phyloP scores from a whole-genome alignment of 2,888 invertebrate genomes.

The Eristalinus aeneus region DNA sequence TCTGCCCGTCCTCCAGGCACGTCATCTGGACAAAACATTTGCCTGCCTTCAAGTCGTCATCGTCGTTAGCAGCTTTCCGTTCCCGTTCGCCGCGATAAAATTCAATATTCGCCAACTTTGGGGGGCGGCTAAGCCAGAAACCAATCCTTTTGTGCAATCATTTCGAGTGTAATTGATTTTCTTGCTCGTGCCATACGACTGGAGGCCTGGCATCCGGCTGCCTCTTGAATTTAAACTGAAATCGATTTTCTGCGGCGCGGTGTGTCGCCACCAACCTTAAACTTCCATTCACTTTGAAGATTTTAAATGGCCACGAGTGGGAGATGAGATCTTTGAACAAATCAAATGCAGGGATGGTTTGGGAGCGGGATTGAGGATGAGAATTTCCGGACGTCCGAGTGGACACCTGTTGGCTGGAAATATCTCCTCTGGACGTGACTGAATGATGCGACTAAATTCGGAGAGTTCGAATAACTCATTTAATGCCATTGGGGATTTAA shows the following conservation, averaged over 20 bases:
- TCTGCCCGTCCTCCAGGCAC: not conserved
- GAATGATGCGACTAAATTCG: too few species aligned
- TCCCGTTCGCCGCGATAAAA: not conserved
- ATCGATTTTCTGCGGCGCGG: not conserved
- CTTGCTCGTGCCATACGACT: constrained; percentile 7
- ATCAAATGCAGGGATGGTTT: not conserved
- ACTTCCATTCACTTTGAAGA: not conserved
- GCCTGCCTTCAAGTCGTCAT: not conserved
- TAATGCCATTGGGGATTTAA: too few species aligned
- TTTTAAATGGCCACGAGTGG: not conserved
- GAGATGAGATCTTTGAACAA: not conserved
- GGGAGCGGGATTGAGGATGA: not conserved
- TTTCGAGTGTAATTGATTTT: constrained; percentile 51
- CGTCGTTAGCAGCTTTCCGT: not conserved
- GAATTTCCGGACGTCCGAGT: not conserved
- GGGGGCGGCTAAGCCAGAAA: not conserved
- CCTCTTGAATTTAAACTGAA: not conserved
- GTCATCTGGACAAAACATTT: not conserved
- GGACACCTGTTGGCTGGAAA: not conserved
- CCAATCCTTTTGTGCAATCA: constrained; percentile 46
- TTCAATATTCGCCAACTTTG: constrained; percentile 35
- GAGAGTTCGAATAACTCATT: too few species aligned
- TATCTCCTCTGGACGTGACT: too few species aligned
- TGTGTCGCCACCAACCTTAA: not conserved
- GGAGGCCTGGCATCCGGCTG: not conserved